These are phyloP conservation scores for Hirtodrosophila trivittata DNA, from an alignment of 2,888 invertebrate genomes.

Conservation along the genomic window DNA sequence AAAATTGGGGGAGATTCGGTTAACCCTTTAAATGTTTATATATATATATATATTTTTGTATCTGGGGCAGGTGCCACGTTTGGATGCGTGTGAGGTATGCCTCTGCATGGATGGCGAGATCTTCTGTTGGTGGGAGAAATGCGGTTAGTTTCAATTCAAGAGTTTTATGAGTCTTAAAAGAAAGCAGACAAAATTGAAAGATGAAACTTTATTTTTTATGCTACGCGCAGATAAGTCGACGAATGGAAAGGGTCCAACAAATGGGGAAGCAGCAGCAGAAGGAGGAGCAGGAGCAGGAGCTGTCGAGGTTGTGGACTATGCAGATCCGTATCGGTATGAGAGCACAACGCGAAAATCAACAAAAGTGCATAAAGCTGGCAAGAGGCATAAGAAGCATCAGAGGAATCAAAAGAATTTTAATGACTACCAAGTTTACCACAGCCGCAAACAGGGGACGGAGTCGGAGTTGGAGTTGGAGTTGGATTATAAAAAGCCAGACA, in stretches of 20 bases:
- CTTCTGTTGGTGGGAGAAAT: slow-evolving; percentile 88
- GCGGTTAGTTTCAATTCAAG: slow-evolving; percentile 83
- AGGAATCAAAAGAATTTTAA: slow-evolving; percentile 77
- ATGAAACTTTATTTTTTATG: slow-evolving; percentile 50
- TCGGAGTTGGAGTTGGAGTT: slow-evolving; percentile 11
- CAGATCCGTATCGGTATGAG: slow-evolving; percentile 75
- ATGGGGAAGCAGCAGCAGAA: slow-evolving; percentile 1
- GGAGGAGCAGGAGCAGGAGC: not conserved
- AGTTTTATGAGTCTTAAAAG: too few relatives aligned
- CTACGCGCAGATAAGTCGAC: slow-evolving; percentile 63
- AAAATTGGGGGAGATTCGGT: slow-evolving; percentile 10
- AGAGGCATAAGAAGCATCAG: slow-evolving; percentile 68
- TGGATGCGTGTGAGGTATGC: slow-evolving; percentile 87
- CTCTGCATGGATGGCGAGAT: slow-evolving; percentile 87
- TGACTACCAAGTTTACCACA: slow-evolving; percentile 73
- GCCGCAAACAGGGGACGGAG: slow-evolving; percentile 53
- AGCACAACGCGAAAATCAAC: slow-evolving; percentile 73
- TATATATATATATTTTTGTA: slow-evolving; percentile 10
- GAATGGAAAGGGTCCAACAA: slow-evolving; percentile 37
- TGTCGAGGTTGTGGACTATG: slow-evolving; percentile 55
- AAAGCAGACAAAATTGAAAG: slow-evolving; percentile 33
- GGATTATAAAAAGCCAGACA: slow-evolving; percentile 68
- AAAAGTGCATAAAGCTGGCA: slow-evolving; percentile 71
- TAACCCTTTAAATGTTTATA: slow-evolving; percentile 16
- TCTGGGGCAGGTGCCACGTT: slow-evolving; percentile 85